phyloP scores from a whole-genome alignment of 2,113 vertebrate species.

The Neodontobutis hainanensis region DNA sequence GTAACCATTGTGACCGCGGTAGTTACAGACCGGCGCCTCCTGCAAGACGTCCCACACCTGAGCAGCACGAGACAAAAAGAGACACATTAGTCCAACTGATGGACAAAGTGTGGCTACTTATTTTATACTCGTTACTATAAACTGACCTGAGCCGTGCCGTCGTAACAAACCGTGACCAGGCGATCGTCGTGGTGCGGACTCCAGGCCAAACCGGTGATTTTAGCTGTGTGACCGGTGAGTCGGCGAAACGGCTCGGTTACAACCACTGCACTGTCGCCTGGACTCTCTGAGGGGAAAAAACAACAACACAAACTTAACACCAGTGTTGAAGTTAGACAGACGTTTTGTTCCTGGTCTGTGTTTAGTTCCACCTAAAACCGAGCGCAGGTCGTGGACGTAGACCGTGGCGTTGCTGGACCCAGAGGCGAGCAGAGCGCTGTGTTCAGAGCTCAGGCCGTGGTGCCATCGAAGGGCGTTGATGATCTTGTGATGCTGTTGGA shows the following conservation, averaged over 20 bases:
- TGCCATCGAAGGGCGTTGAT: constrained; percentile 93
- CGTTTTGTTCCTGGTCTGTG: background rate
- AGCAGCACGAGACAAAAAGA: background rate
- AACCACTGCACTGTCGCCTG: constrained; percentile 76
- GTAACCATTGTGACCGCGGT: constrained; percentile 88
- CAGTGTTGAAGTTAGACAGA: no score
- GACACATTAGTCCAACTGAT: no score
- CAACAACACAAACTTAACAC: background rate
- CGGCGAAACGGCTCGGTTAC: constrained; percentile 90
- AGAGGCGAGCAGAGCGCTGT: constrained; percentile 86
- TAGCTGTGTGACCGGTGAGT: constrained; percentile 90
- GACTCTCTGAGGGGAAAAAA: constrained; percentile 73
- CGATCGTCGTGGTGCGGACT: constrained; percentile 90
- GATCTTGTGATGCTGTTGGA: constrained; percentile 97
- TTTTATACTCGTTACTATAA: no score
- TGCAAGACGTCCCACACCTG: constrained; percentile 94
- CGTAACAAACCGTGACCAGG: constrained; percentile 90
- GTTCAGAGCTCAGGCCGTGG: constrained; percentile 81
- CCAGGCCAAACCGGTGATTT: constrained; percentile 92
- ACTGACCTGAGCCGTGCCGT: constrained; percentile 93
- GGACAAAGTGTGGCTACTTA: no score
- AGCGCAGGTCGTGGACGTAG: constrained; percentile 88
- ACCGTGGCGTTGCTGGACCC: constrained; percentile 91
- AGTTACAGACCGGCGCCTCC: constrained; percentile 88
- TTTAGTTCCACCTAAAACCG: constrained; percentile 76